Base-by-base conservation (phyloP, 2,113 vertebrate genomes). In the Gallinago undulata region DNA sequence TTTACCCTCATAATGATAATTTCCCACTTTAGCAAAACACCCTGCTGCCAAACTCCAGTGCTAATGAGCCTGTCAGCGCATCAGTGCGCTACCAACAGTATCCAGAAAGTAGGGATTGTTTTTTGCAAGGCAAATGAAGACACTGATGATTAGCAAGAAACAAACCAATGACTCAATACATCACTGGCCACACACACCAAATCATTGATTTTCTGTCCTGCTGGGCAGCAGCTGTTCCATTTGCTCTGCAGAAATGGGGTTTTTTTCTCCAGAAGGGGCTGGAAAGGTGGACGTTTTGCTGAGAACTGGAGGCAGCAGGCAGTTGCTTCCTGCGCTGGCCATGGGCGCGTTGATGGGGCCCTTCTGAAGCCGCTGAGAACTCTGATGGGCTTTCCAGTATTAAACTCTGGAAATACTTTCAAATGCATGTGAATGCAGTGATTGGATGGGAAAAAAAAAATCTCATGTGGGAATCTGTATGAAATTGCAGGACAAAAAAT, bases 111-210 rank as follows among this genome's bases (percentile, higher is more conserved):
- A 78, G 91, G 87, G 94, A 74, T 77, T 92, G 70, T 94, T 96
- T 96, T 97, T 96, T 96, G 91, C 91, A 94, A 96, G 80, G 93
- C 95, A 97, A 95, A 97, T 97, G 93, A 94, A 97, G 96, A 91
- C 85, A 85, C 79, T 96, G 87, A 17, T 97, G 89, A 96, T 97
- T 96, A 95, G 84, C 84, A 92, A 97, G 96, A 94, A 97, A 84
- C 91, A 97, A 93, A 95, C 96, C 91, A 94, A 95, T 50, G 35
- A 89, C 94, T 96, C 96, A 74, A 59, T 95, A 89, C 55, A 74
- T 94, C 18, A 35, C 93, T 96, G 94, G 91, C 77, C 94, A 93
- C 96, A 94, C 67, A 83, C 85, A 96, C 95, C 95, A 91, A 86
- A 90, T 87, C 67, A 81, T 80, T 96, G 89, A 45, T 90, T 91